Base-by-base conservation (phyloP, 1,140 invertebrate genomes). In the Bradynema listronoti region DNA sequence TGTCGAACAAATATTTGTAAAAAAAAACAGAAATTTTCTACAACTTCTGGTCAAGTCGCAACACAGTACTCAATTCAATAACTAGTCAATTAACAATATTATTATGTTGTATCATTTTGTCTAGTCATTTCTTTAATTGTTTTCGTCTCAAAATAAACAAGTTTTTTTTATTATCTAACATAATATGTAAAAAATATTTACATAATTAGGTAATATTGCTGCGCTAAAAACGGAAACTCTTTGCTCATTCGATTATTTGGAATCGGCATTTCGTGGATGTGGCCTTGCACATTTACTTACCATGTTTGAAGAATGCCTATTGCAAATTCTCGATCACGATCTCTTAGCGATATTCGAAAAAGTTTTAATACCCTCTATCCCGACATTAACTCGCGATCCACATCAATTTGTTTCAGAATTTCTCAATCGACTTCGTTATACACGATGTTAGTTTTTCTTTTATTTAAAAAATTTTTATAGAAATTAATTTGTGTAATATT, bases 321-420 rank as follows among this genome's bases (percentile, higher is more conserved):
- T 70, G 39, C 75, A 76, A 60, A 56, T 76, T 29, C 58, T 76
- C n/a, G 69, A 76, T 61, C 75, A 76, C 57, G 73, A 76, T 60
- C 42, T 76, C 30, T 64, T 75, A 30, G 75, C 75, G 16, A 47
- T 77, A 7, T 77, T 68, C 34, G 72, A 73, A 33, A 73, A 78
- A 66, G 69, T 78, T 3, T 49, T 76, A 9, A 53, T 78, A 5
- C 73, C 73, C 30, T 60, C 72, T 5, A 58, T 76, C 14, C 49
- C 42, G 30, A 76, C 73, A 7, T 60, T 76, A 11, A 64, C 72
- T 14, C 27, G 67, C 24, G 73, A 78, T 36, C 42, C 41, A 30
- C 61, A 73, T 27, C 75, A 76, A 51, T 61, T 78, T 54, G 74
- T 77, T 30, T 73, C 75, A 30, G 73, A 76, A 67, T 70, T 78